Evolutionary conservation across 1,140 invertebrate species (phyloP).

Genomic region (Adoxophyes honmai): DNA sequence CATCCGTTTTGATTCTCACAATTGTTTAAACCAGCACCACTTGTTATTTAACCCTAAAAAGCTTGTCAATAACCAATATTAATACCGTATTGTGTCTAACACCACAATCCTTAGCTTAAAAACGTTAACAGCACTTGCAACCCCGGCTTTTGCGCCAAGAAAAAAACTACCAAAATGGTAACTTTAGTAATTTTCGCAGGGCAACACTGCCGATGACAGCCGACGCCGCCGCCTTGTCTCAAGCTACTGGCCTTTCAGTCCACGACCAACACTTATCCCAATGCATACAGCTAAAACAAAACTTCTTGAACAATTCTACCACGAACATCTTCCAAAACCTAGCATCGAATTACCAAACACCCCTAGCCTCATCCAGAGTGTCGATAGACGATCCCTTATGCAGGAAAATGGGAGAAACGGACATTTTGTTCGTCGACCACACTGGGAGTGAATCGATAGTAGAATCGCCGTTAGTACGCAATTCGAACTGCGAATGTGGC

Average conservation of each 20-base stretch:
- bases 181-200: slow-evolving; percentile 69
- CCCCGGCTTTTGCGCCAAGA: slow-evolving; percentile 20
- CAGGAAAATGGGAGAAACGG: slow-evolving; percentile 52
- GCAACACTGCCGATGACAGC: slow-evolving; percentile 88
- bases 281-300: slow-evolving; percentile 73
- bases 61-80: slow-evolving; percentile 21
- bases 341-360: slow-evolving; percentile 52
- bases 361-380: slow-evolving; percentile 49
- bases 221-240: slow-evolving; percentile 74
- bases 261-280: slow-evolving; percentile 79
- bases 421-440: slow-evolving; percentile 68
- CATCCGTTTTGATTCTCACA: slow-evolving; percentile 19
- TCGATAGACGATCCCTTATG: slow-evolving; percentile 62
- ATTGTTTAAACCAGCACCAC: slow-evolving; percentile 52
- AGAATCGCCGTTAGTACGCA: slow-evolving; percentile 45
- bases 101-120: slow-evolving; percentile 46
- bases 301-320: slow-evolving; percentile 66
- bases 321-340: slow-evolving; percentile 63
- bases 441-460: slow-evolving; percentile 48
- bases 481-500: slow-evolving; percentile 66
- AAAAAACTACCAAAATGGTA: slow-evolving; percentile 29
- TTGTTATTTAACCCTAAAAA: slow-evolving; percentile 56
- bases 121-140: slow-evolving; percentile 49
- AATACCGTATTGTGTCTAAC: slow-evolving; percentile 53
- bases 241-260: slow-evolving; percentile 60